These are phyloP conservation scores for Phengaris arion DNA, from an alignment of 2,888 invertebrate genomes.

Conservation along the genomic window DNA sequence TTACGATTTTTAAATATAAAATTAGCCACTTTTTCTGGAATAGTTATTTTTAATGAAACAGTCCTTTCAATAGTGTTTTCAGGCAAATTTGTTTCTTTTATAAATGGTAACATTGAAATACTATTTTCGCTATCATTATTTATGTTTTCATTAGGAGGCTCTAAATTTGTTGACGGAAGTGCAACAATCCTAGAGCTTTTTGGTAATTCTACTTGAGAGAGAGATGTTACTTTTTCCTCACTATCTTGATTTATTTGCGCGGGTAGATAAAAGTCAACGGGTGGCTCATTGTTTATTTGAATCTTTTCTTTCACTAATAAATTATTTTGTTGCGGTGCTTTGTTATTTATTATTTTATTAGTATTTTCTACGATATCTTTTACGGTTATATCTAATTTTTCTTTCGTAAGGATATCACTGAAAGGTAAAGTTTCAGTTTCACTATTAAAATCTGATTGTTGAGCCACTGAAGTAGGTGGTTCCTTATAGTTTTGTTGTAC, in stretches of 20 bases:
- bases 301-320: slow-evolving; percentile 40
- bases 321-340: slow-evolving; percentile 51
- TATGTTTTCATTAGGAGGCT: slow-evolving; percentile 56
- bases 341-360: slow-evolving; percentile 54
- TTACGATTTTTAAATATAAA: slow-evolving; percentile 60
- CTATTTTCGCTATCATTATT: slow-evolving; percentile 47
- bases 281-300: slow-evolving; percentile 29
- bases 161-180: slow-evolving; percentile 54
- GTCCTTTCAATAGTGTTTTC: slow-evolving; percentile 69
- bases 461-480: slow-evolving; percentile 43
- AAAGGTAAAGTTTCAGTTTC: slow-evolving; percentile 62
- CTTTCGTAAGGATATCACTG: slow-evolving; percentile 64
- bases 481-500: slow-evolving; percentile 56
- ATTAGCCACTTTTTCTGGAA: slow-evolving; percentile 68
- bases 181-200: slow-evolving; percentile 54
- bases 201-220: slow-evolving; percentile 45
- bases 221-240: slow-evolving; percentile 57
- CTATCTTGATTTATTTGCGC: slow-evolving; percentile 49
- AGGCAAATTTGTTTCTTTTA: slow-evolving; percentile 55
- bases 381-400: slow-evolving; percentile 66
- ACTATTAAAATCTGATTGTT: slow-evolving; percentile 47
- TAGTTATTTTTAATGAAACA: slow-evolving; percentile 70
- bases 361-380: slow-evolving; percentile 68
- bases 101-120: slow-evolving; percentile 60
- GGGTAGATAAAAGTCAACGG: slow-evolving; percentile 49